Base-by-base conservation (phyloP, 2,797 vertebrate genomes). In the Enteromius treurensis region DNA sequence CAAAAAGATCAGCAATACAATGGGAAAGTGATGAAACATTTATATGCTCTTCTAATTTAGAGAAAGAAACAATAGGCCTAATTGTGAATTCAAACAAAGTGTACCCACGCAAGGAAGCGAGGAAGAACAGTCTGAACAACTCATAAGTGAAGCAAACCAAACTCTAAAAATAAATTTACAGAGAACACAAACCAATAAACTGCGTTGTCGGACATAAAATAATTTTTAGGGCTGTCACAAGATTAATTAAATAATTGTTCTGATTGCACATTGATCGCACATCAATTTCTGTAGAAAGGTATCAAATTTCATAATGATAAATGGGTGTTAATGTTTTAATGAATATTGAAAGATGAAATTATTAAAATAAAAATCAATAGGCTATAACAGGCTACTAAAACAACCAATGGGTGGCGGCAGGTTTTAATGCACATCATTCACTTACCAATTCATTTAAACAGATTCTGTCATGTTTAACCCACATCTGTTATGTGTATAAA, bases 1-100 rank as follows among this genome's bases (percentile, higher is more conserved):
- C 1, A 55, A 79, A 79, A 40, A 40, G 8, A 51, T 55, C 2
- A 15, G 65, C 49, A 55, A 80, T 80, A 71, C 51, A 70, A 58
- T 32, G 5, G 3, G 37, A 58, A 60, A 62, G 26, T 34, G 42
- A 62, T 37, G 53, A 70, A 80, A 71, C 34, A 60, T 1, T 58
- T 34, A 69, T 42, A 10, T 70, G 23, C 23, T 71, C 40, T 58
- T 23, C 34, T 40, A 58, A 58, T 80, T 69, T 11, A 23, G n/a
- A 40, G 47, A 19, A 53, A 51, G 21, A 79, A 29, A 80, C 9
- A 19, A 32, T 80, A 45, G 45, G 45, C 45, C 45, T 45, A 80
- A 80, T n/a, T 69, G 23, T 26, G 55, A 26, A 40, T 60, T 60
- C 37, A 45, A 75, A n/a, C 32, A 53, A 74, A 58, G 10, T 71